Evolutionary conservation across 2,797 vertebrate genomes (phyloP).

Genomic region (Fratercula arctica): DNA sequence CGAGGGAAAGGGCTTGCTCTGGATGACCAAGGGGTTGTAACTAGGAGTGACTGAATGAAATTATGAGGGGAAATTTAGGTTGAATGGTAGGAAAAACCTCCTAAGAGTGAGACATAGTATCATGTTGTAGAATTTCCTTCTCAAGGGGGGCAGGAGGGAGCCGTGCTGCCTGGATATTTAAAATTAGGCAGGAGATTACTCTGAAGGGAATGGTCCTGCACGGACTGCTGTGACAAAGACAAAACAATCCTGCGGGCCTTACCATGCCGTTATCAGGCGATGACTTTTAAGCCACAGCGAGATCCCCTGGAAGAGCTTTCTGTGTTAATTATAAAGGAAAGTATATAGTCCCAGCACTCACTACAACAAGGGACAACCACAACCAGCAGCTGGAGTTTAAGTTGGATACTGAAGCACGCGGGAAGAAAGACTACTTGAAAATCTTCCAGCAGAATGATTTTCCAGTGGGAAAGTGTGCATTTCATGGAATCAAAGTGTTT

Average conservation of each 20-base stretch:
- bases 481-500: slow-evolving; percentile 3
- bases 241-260: not conserved
- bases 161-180: not conserved
- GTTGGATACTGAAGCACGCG: not conserved
- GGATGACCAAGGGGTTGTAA: not conserved
- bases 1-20: not conserved
- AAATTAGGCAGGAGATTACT: not conserved
- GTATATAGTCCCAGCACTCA: not conserved
- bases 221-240: rapidly evolving
- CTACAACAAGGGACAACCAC: not conserved
- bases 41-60: not conserved
- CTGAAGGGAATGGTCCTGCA: not conserved
- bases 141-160: not conserved
- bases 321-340: not conserved
- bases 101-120: not conserved
- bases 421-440: slow-evolving; percentile 48
- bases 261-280: not conserved
- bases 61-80: not conserved
- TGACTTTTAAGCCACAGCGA: not conserved
- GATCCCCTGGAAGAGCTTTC: not conserved
- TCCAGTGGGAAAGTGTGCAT: slow-evolving; percentile 7
- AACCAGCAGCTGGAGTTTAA: slow-evolving; percentile 55
- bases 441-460: slow-evolving; percentile 28
- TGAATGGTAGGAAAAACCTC: not conserved
- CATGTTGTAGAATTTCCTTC: not conserved